A percentile compares a stretch with the other conserved stretches of the same genome.
Evolutionary conservation across 92 coral and sea anemone species (phyloP).

Genomic region (Parazoanthus darwini): DNA sequence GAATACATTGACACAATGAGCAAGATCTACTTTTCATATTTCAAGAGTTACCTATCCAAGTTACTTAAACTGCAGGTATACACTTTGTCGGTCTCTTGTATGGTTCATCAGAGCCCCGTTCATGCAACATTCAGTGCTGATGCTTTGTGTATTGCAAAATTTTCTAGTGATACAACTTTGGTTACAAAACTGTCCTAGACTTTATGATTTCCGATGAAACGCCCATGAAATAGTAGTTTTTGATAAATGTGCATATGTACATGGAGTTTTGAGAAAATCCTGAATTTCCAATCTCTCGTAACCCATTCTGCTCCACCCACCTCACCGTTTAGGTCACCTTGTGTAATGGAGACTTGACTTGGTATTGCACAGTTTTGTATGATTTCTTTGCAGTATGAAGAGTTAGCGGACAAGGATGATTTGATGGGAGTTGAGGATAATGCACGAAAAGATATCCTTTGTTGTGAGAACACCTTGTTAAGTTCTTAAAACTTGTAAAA

Average conservation of each 20-base stretch:
- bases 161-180: not conserved
- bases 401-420: conserved; percentile 91
- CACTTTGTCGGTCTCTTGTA: not conserved
- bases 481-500: too few relatives aligned
- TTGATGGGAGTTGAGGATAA: conserved; percentile 98
- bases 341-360: not conserved
- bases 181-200: not conserved
- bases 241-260: too few relatives aligned
- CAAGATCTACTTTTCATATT: conserved; percentile 95
- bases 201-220: not conserved
- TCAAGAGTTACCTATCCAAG: conserved; percentile 89
- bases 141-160: not conserved
- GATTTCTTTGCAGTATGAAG: conserved; percentile 71
- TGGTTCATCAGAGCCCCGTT: not conserved
- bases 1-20: conserved; percentile 98
- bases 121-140: not conserved
- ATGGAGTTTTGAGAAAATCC: too few relatives aligned
- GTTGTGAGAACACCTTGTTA: too few relatives aligned
- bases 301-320: not conserved
- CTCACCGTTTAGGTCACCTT: not conserved
- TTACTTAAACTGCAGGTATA: conserved; percentile 84
- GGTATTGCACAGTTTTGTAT: not conserved
- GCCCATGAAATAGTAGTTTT: not conserved
- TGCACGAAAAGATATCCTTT: conserved; percentile 91
- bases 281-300: too few relatives aligned